A percentile compares a stretch with the other conserved stretches of the same genome.
phyloP scores from a whole-genome alignment of 2,797 vertebrate species.

The Enteromius radiatus region DNA sequence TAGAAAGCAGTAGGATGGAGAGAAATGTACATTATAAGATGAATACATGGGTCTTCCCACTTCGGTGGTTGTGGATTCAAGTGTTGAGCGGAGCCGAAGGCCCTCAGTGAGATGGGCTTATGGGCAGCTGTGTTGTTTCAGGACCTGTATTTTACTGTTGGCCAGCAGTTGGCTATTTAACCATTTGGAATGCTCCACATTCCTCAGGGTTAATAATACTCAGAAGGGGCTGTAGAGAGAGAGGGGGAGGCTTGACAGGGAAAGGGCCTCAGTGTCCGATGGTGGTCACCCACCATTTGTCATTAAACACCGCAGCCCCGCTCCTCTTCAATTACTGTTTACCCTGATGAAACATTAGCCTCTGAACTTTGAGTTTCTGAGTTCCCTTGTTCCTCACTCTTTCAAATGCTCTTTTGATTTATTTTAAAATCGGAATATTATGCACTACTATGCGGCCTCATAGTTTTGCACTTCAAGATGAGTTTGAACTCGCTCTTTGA shows the following conservation, averaged over 20 bases:
- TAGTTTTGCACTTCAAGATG: slow-evolving; percentile 15
- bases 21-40: not conserved
- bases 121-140: slow-evolving; percentile 75
- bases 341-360: slow-evolving; percentile 64
- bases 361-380: slow-evolving; percentile 26
- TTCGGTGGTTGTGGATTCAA: slow-evolving; percentile 22
- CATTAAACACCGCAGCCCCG: slow-evolving; percentile 35
- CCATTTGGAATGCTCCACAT: slow-evolving; percentile 71
- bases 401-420: slow-evolving; percentile 30
- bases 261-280: slow-evolving; percentile 9
- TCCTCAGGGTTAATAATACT: slow-evolving; percentile 77
- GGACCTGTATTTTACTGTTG: slow-evolving; percentile 63
- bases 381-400: slow-evolving; percentile 5
- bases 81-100: not conserved
- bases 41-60: not conserved
- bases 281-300: slow-evolving; percentile 37
- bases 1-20: not conserved
- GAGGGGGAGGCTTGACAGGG: slow-evolving; percentile 50
- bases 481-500: slow-evolving; percentile 10
- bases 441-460: not conserved
- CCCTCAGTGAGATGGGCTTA: slow-evolving; percentile 49
- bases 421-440: not conserved
- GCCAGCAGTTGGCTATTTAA: slow-evolving; percentile 67
- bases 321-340: slow-evolving; percentile 57
- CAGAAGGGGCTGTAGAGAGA: slow-evolving; percentile 62